Evolutionary conservation across 1,140 invertebrate genomes (phyloP), one percentile per base, ranked within the genome.

Genomic region (Aphelinus atriplicis): DNA sequence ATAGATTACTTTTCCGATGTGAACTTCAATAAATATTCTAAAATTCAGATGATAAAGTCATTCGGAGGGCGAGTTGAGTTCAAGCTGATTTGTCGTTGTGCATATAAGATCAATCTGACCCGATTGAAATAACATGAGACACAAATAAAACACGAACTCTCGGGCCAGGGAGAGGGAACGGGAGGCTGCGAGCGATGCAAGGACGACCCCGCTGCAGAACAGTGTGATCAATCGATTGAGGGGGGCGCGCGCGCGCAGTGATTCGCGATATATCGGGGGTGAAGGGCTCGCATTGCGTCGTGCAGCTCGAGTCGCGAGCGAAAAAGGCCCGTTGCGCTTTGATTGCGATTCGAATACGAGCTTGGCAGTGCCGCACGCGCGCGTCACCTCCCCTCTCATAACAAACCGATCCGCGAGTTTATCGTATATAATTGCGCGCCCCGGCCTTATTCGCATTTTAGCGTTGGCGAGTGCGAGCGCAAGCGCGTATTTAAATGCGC

Each of bases 401-500:
- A 53, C 51, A 53, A 9, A 53, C 51, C 51, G 9, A 53, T 63
- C 62, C 67, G 78, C 80, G 76, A 79, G 77, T 84, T 84, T 84
- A 85, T 85, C 80, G 78, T 83, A 84, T 84, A 86, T 85, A 86
- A 86, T 85, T 85, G 79, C 80, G 68, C 71, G 70, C 26, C 26
- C 26, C 26, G 62, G 80, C 76, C 80, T 83, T 82, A 78, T 80
- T 79, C 79, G 81, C 78, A 79, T 86, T 84, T 85, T 81, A 81
- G 76, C 81, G 64, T 80, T 77, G 78, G 81, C 79, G 80, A 77
- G 71, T 79, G 71, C 83, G 75, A 67, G 73, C 63, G 43, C 63
- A 26, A 26, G 26, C 26, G 26, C 26, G 26, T 26, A 26, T 26
- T 26, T 26, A 26, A 26, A 26, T 50, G 56, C 56, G 47, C 3